Conservation (phyloP, 2,888 invertebrate genomes). For the Scrobipalpa costella region DNA sequence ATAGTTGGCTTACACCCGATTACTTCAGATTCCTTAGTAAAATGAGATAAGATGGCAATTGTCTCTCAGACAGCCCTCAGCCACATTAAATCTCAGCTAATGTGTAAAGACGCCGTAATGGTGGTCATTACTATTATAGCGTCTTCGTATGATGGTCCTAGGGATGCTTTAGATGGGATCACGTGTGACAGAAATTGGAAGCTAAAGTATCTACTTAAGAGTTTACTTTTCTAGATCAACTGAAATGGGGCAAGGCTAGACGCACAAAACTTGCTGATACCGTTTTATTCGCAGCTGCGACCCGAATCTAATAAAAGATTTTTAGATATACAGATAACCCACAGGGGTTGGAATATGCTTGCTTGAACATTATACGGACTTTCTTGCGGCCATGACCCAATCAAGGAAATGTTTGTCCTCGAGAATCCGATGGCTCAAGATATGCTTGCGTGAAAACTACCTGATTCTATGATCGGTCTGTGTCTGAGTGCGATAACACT, state of each 20-base stretch:
- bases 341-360: no score
- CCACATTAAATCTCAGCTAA: conserved; percentile 38
- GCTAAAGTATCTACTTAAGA: neutral
- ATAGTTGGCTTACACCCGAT: neutral
- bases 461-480: conserved; percentile 41
- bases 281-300: neutral
- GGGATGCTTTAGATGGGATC: neutral
- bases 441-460: neutral
- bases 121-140: conserved; percentile 39
- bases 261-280: neutral
- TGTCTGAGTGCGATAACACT: conserved; percentile 33
- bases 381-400: no score
- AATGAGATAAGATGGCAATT: conserved; percentile 47
- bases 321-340: no score
- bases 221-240: neutral
- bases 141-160: conserved; percentile 2
- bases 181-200: conserved; percentile 5
- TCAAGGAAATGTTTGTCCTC: no score
- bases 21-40: conserved; percentile 32
- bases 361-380: no score
- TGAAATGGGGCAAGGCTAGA: neutral
- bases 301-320: no score
- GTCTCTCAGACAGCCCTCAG: conserved; percentile 31
- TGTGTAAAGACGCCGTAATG: conserved; percentile 46
- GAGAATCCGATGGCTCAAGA: no score